These are phyloP conservation scores for Tipula helvola DNA, from an alignment of 2,888 invertebrate genomes.

Conservation along the genomic window DNA sequence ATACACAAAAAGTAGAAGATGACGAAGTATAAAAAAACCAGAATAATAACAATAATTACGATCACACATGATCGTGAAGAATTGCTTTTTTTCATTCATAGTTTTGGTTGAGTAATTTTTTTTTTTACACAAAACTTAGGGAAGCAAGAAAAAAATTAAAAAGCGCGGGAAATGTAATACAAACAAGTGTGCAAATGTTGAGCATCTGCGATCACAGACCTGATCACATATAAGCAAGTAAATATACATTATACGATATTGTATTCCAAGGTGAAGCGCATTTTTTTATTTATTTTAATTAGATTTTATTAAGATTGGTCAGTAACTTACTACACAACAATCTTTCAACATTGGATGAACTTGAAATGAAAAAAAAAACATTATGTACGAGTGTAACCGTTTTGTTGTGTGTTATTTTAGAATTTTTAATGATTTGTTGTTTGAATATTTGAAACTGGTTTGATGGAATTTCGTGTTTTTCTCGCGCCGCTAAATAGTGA, in stretches of 20 bases:
- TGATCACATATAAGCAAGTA: background rate
- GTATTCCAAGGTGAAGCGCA: background rate
- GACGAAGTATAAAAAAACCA: background rate
- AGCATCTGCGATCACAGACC: background rate
- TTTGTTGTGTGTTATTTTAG: background rate
- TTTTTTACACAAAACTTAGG: background rate
- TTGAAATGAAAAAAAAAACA: background rate
- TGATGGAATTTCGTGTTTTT: background rate
- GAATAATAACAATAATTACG: background rate
- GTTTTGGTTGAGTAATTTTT: constrained; percentile 8
- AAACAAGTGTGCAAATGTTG: background rate
- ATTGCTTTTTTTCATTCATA: background rate
- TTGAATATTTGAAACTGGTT: background rate
- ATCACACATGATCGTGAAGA: background rate
- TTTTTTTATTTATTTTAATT: background rate
- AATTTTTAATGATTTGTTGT: background rate
- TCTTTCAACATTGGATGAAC: background rate
- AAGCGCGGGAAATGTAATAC: background rate
- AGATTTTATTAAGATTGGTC: background rate
- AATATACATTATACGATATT: background rate
- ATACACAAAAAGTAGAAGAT: background rate
- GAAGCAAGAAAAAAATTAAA: background rate
- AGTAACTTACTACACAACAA: background rate
- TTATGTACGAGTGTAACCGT: background rate
- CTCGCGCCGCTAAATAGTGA: background rate